These are phyloP conservation scores for Hippopotamus amphibius DNA, from an alignment of 2,113 vertebrate genomes.

Conservation along the genomic window DNA sequence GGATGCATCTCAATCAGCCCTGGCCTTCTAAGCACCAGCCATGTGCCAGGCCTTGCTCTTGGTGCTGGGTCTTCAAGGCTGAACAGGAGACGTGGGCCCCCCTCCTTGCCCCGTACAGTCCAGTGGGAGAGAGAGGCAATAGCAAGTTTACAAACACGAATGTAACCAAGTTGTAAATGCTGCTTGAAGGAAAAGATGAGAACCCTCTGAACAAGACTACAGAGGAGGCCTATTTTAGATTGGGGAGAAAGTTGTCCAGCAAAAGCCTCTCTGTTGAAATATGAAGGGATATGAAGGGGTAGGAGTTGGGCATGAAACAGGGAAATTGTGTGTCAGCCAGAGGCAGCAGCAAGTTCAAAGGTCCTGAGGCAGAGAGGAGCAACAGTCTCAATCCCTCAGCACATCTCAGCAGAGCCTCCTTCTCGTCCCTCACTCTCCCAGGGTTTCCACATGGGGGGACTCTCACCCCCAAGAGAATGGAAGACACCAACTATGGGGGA, in stretches of 20 bases:
- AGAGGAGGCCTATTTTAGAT: not conserved
- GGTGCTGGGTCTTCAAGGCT: not conserved
- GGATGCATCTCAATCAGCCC: fast-evolving
- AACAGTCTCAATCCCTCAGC: not conserved
- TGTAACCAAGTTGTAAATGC: not conserved
- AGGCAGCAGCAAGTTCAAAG: not conserved
- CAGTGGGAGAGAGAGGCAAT: not conserved
- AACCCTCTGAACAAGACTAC: not conserved
- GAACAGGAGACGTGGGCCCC: not conserved
- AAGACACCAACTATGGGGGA: no score
- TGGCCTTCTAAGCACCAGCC: not conserved
- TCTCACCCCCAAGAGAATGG: not conserved
- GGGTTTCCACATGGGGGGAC: not conserved
- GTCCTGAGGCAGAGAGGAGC: conserved; percentile 12
- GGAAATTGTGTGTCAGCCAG: not conserved
- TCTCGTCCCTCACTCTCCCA: not conserved
- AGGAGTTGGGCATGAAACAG: not conserved
- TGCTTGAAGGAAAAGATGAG: not conserved
- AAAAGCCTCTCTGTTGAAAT: not conserved
- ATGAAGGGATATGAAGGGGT: not conserved
- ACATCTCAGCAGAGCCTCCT: not conserved
- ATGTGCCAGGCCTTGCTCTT: not conserved
- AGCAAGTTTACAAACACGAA: not conserved
- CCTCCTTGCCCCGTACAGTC: not conserved
- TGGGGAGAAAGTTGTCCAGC: not conserved